Percentiles rank a stretch among this genome's conserved stretches.
phyloP scores from a whole-genome alignment of 2,797 vertebrate genomes.

The Graptemys geographica region DNA sequence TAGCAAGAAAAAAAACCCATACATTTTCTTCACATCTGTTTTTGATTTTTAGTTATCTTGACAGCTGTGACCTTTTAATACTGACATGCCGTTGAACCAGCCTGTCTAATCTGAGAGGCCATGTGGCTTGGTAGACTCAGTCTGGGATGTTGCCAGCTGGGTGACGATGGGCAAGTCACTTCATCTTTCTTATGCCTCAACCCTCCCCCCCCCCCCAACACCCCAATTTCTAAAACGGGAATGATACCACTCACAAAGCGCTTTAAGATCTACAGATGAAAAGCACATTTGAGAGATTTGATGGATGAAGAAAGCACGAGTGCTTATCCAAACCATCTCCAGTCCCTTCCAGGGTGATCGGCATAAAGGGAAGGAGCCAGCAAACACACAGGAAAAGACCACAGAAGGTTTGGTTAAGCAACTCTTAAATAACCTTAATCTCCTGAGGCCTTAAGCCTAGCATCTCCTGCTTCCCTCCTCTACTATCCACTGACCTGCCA shows the following conservation, averaged over 20 bases:
- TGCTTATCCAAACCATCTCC: not conserved
- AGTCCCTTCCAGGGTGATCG: not conserved
- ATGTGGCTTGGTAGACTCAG: not conserved
- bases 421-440: accelerated
- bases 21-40: too few relatives aligned
- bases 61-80: too few relatives aligned
- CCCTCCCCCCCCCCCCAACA: not conserved
- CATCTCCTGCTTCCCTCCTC: not conserved
- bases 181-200: not conserved
- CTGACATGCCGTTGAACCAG: too few relatives aligned
- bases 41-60: too few relatives aligned
- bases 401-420: not conserved
- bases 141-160: not conserved
- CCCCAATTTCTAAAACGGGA: not conserved
- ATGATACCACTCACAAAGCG: not conserved
- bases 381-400: not conserved
- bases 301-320: not conserved
- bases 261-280: not conserved
- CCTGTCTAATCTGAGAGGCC: not conserved
- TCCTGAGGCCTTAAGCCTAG: accelerated
- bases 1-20: not conserved
- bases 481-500: accelerated
- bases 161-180: too few relatives aligned
- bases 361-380: not conserved
- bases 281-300: not conserved